phyloP scores from a whole-genome alignment of 2,113 vertebrate genomes.

The Synodontis membranacea region DNA sequence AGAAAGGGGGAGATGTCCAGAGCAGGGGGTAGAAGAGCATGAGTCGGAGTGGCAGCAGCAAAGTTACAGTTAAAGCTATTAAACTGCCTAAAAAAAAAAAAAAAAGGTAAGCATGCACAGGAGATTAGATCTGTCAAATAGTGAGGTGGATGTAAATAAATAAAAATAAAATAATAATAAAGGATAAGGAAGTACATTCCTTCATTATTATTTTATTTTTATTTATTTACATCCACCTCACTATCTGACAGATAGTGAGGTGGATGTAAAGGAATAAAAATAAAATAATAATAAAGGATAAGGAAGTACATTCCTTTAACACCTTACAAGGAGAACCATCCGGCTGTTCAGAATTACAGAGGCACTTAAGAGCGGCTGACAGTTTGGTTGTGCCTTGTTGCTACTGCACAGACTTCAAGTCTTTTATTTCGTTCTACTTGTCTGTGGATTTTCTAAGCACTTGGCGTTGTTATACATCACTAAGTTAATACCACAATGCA shows the following conservation, averaged over 20 bases:
- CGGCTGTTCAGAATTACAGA: conserved; percentile 26
- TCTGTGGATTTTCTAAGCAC: not conserved
- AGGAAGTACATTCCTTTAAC: conserved; percentile 3
- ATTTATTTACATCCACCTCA: not conserved
- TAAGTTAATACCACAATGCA: not conserved
- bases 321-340: not conserved
- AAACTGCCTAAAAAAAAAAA: conserved; percentile 37
- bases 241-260: not conserved
- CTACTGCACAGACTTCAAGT: not conserved
- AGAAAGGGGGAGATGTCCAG: not conserved
- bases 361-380: not conserved
- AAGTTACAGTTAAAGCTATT: conserved; percentile 36
- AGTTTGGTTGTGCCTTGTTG: conserved; percentile 10
- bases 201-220: too few species aligned
- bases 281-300: too few species aligned
- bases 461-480: not conserved
- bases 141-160: too few species aligned
- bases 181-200: not conserved
- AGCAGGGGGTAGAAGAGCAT: not conserved
- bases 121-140: conserved; percentile 27
- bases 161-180: too few species aligned
- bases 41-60: not conserved
- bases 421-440: not conserved
- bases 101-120: conserved; percentile 2
- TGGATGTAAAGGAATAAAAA: too few species aligned